Percentiles rank a stretch among this genome's conserved stretches.
Evolutionary conservation across 2,888 invertebrate species (phyloP).

Genomic region (Charanyca ferruginea): DNA sequence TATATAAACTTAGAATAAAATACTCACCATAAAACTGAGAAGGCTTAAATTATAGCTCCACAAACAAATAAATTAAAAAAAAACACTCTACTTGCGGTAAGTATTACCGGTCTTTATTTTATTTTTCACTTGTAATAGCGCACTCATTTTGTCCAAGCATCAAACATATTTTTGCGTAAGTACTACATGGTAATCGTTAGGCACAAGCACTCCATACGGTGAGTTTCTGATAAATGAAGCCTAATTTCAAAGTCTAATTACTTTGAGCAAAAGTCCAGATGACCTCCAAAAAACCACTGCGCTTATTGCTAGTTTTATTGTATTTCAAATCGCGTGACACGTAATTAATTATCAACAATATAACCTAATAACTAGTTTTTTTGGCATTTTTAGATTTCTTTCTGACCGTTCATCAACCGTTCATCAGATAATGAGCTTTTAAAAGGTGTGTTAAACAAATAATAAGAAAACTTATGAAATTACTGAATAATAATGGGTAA

Average conservation of each 20-base stretch:
- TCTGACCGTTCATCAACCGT: too few relatives aligned
- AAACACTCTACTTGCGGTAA: not conserved
- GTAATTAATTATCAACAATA: not conserved
- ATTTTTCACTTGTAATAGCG: not conserved
- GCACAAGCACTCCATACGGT: slow-evolving; percentile 19
- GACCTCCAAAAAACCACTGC: slow-evolving; percentile 30
- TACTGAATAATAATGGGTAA: too few relatives aligned
- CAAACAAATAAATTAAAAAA: not conserved
- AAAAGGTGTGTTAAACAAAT: too few relatives aligned
- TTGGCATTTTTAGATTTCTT: too few relatives aligned
- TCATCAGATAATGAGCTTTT: too few relatives aligned
- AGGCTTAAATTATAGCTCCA: not conserved
- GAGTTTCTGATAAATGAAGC: slow-evolving; percentile 16
- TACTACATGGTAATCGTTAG: too few relatives aligned
- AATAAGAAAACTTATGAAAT: too few relatives aligned
- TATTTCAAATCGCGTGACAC: too few relatives aligned
- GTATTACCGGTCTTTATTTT: not conserved
- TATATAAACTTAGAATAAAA: not conserved
- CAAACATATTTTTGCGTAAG: too few relatives aligned
- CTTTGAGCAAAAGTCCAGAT: not conserved
- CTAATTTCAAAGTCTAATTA: slow-evolving; percentile 13
- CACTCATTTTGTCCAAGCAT: slow-evolving; percentile 8
- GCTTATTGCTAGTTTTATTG: slow-evolving; percentile 1
- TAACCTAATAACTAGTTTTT: too few relatives aligned
- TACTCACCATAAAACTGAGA: slow-evolving; percentile 22